Conservation (phyloP, 2,797 vertebrate species). For the Channa striata region DNA sequence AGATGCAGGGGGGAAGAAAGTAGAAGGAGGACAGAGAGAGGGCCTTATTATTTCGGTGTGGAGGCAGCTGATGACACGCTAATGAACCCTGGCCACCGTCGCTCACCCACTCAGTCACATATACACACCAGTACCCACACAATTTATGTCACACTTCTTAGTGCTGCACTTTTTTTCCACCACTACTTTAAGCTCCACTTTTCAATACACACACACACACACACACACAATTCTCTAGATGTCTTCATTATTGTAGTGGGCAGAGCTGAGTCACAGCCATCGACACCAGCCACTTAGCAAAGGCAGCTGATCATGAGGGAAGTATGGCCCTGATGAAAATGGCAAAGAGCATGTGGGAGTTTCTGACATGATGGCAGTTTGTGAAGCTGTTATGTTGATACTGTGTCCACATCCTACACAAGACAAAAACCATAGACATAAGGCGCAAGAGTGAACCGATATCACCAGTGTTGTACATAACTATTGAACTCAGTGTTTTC, state of each 20-base stretch:
- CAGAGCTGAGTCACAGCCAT: slow-evolving; percentile 76
- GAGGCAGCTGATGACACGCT: slow-evolving; percentile 83
- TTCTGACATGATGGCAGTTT: slow-evolving; percentile 52
- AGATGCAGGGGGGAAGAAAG: slow-evolving; percentile 33
- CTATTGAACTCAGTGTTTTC: background rate
- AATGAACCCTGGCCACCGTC: slow-evolving; percentile 82
- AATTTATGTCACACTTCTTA: slow-evolving; percentile 66
- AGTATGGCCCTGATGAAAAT: slow-evolving; percentile 69
- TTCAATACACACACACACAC: slow-evolving; percentile 20
- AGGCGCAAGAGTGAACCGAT: slow-evolving; percentile 8
- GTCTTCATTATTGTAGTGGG: slow-evolving; percentile 74
- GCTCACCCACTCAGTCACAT: slow-evolving; percentile 70
- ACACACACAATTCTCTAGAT: slow-evolving; percentile 66
- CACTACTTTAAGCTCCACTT: slow-evolving; percentile 39
- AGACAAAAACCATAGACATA: slow-evolving; percentile 9
- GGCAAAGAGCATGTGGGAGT: slow-evolving; percentile 63
- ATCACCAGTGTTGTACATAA: background rate
- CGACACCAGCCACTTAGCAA: slow-evolving; percentile 80
- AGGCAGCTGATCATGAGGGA: slow-evolving; percentile 75
- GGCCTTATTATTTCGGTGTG: slow-evolving; percentile 79
- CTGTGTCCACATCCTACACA: slow-evolving; percentile 30
- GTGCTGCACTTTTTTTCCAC: slow-evolving; percentile 39
- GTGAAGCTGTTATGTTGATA: slow-evolving; percentile 56
- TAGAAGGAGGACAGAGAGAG: slow-evolving; percentile 17
- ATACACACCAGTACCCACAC: slow-evolving; percentile 65